Conservation (phyloP, 2,113 vertebrate species). For the Plecotus auritus region DNA sequence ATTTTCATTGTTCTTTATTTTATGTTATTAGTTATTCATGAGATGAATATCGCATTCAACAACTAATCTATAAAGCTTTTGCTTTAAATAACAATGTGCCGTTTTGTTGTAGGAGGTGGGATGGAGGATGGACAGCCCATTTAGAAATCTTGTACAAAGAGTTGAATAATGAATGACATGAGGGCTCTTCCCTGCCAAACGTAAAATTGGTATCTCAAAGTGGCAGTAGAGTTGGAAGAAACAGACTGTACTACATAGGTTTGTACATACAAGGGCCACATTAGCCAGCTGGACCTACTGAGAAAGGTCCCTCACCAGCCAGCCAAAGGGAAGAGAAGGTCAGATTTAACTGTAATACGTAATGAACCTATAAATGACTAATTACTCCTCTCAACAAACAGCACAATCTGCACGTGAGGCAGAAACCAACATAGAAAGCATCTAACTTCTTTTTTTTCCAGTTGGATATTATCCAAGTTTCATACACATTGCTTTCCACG, state of each 20-base stretch:
- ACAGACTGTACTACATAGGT: conserved; percentile 56
- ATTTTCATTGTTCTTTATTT: conserved; percentile 76
- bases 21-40: conserved; percentile 70
- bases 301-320: conserved; percentile 64
- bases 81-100: conserved; percentile 63
- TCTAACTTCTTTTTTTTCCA: conserved; percentile 45
- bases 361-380: conserved; percentile 74
- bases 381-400: conserved; percentile 72
- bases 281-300: conserved; percentile 71
- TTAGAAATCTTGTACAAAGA: conserved; percentile 55
- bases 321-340: conserved; percentile 66
- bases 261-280: not conserved
- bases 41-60: conserved; percentile 63
- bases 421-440: conserved; percentile 69
- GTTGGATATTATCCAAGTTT: conserved; percentile 64
- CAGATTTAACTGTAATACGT: conserved; percentile 55
- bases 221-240: not conserved
- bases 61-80: conserved; percentile 66
- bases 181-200: conserved; percentile 43
- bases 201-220: conserved; percentile 52
- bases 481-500: conserved; percentile 51
- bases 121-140: conserved; percentile 52
- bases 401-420: conserved; percentile 53
- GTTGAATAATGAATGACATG: conserved; percentile 52
- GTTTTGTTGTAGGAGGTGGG: conserved; percentile 43